Conservation (phyloP, 2,888 invertebrate species). For the Cephus pygmeus region DNA sequence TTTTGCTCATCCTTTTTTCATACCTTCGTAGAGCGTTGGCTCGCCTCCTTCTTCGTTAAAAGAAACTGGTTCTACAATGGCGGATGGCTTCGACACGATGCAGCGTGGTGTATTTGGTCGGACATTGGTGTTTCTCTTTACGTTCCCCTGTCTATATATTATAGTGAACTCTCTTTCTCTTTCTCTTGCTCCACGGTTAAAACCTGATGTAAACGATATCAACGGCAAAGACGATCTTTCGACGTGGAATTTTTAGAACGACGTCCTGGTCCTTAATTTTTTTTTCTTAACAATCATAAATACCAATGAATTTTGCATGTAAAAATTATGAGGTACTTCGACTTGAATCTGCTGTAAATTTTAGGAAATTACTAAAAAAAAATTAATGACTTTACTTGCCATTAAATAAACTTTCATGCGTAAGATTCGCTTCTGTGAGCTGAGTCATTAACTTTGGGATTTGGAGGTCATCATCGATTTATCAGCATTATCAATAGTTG, state of each 20-base stretch:
- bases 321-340: not conserved
- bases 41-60: constrained; percentile 31
- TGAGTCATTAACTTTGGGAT: not conserved
- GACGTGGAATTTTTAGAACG: not conserved
- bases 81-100: constrained; percentile 52
- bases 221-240: not conserved
- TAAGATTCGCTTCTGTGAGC: not conserved
- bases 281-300: not conserved
- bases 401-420: not conserved
- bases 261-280: not conserved
- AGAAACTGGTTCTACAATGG: constrained; percentile 51
- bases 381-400: no score
- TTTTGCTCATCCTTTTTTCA: constrained; percentile 31
- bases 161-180: not conserved
- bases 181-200: not conserved
- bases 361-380: no score
- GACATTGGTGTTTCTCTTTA: not conserved
- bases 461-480: not conserved
- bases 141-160: not conserved
- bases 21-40: constrained; percentile 32
- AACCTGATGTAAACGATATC: not conserved
- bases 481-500: not conserved
- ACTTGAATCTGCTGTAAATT: no score
- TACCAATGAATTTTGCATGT: not conserved
- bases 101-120: constrained; percentile 34